Evolutionary conservation across 1,140 invertebrate genomes (phyloP).

Genomic region (Varroa destructor): DNA sequence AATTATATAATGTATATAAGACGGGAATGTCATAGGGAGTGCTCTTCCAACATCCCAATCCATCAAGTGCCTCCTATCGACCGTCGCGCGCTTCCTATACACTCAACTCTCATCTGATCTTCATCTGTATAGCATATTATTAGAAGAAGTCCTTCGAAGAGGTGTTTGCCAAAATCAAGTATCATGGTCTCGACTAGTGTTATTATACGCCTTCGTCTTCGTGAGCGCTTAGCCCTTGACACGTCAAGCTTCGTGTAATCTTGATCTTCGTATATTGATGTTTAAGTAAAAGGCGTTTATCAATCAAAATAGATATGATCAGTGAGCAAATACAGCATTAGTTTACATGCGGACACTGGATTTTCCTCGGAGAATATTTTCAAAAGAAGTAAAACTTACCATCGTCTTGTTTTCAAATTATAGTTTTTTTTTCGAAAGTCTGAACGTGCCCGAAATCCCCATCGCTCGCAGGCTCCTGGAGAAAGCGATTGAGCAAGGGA

Average conservation of each 20-base stretch:
- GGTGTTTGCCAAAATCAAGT: neutral
- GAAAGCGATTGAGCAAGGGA: constrained; percentile 7
- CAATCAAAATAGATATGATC: constrained; percentile 21
- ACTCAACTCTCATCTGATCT: neutral
- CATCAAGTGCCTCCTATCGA: too few species aligned
- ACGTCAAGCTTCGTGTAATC: constrained; percentile 3
- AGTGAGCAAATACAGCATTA: constrained; percentile 3
- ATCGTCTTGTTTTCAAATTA: neutral
- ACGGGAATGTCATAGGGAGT: neutral
- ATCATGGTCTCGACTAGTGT: constrained; percentile 23
- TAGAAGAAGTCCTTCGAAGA: constrained; percentile 3
- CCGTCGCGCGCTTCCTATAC: neutral
- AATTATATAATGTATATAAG: neutral
- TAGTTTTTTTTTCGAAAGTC: neutral
- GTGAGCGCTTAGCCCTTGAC: neutral
- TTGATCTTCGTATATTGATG: neutral
- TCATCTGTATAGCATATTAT: neutral
- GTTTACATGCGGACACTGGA: neutral
- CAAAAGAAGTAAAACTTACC: neutral
- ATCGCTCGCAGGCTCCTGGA: constrained; percentile 10
- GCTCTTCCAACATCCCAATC: neutral
- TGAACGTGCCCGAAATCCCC: neutral
- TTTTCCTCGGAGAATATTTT: neutral
- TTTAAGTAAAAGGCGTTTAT: neutral
- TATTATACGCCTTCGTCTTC: constrained; percentile 5